Evolutionary conservation across 2,113 vertebrate species (phyloP), one percentile per base, ranked within the genome.

Genomic region (Sialia sialis): DNA sequence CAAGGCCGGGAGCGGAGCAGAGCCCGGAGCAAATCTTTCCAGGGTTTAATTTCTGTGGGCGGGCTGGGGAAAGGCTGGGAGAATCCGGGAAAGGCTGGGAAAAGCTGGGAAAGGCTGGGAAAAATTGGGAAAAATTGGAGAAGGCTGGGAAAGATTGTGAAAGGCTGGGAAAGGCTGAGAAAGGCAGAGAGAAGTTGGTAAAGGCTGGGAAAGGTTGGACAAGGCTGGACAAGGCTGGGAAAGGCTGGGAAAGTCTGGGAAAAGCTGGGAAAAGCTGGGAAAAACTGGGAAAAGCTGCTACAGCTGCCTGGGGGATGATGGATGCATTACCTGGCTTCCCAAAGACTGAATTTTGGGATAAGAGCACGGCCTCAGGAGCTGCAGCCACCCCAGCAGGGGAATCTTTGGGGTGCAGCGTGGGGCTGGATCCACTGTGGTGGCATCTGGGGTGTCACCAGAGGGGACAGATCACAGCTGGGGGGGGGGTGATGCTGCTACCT

Each of bases 301-400:
- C 16, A 0, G 52, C 56, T 21, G 60, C 36, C 22, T 1, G 0
- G 8, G 20, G 21, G 13, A 30, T 60, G 72, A 48, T 13, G 82
- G 78, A 27, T 14, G 16, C 3, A 1, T 58, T 60, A n/a, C 70
- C 79, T 4, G 3, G 2, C 59, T 59, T 19, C 38, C 43, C n/a
- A 9, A 23, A 26, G 34, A 20, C 7, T 12, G 12, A 25, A 55
- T 3, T 32, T 4, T 32, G 48, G 13, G 43, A 29, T 36, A 10
- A 59, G 5, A 1, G 23, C 22, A 1, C 0, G 2, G 43, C 34
- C 9, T 21, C 2, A 18, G 27, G 44, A 0, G 4, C 84, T 55
- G 52, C 44, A 60, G n/a, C 36, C 1, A 0, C 19, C 5, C 10
- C 69, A 8, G 46, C 9, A 26, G 39, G 41, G 39, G 3, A 0